Conservation (phyloP, 2,888 invertebrate genomes). For the Ametastegia equiseti region DNA sequence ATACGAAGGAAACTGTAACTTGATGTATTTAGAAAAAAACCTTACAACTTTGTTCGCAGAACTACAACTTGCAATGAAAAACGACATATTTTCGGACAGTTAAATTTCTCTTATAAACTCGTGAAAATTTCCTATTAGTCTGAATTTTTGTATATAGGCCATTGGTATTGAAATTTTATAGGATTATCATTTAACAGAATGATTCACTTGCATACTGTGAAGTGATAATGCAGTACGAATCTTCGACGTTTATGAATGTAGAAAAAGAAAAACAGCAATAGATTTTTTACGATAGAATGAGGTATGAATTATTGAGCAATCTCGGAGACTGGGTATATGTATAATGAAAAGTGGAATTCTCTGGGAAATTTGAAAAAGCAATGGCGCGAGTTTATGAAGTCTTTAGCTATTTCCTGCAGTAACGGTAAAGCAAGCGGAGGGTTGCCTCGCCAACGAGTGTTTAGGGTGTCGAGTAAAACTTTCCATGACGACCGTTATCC, state of each 20-base stretch:
- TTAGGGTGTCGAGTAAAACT: conserved; percentile 59
- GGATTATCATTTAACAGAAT: too few species aligned
- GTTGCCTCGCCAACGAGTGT: conserved; percentile 23
- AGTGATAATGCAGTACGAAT: not conserved
- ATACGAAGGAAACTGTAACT: too few species aligned
- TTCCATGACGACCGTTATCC: conserved; percentile 63
- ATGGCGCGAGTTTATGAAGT: not conserved
- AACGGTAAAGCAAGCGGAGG: not conserved
- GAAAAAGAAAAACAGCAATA: not conserved
- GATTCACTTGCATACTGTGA: not conserved
- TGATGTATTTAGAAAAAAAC: too few species aligned
- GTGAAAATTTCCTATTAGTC: too few species aligned
- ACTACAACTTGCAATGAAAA: too few species aligned
- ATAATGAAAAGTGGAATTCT: not conserved
- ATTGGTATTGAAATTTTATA: too few species aligned
- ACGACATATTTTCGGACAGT: too few species aligned
- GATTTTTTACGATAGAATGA: not conserved
- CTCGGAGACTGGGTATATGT: too few species aligned
- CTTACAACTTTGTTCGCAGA: too few species aligned
- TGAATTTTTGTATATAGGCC: too few species aligned
- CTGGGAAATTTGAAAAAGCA: not conserved
- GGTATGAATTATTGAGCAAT: not conserved
- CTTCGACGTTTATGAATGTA: not conserved
- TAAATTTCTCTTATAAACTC: too few species aligned
- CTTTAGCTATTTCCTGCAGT: not conserved